Evolutionary conservation across 2,113 vertebrate species (phyloP), one percentile per base, ranked within the genome.

Genomic region (Podarcis raffonei): DNA sequence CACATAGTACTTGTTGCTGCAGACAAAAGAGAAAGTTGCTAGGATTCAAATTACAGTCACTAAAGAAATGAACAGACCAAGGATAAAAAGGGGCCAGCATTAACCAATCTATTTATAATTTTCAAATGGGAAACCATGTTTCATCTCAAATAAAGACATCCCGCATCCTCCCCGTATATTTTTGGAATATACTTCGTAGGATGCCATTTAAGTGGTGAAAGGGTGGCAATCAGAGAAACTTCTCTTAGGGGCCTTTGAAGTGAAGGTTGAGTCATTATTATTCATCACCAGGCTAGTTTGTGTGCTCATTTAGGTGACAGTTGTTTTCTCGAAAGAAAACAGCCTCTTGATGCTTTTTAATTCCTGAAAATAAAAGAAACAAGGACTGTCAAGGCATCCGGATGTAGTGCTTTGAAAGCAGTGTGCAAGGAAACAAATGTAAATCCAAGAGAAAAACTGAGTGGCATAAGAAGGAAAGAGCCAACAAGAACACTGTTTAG

Each of bases 251-350:
- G 87, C 93, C 84, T 87, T 91, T 83, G 90, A 93, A 89, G 1
- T 20, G 81, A 84, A 91, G 85, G 62, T n/a, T 92, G 89, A 84
- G 75, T 93, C 89, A 89, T 89, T 94, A 83, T 89, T 90, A 89
- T 94, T 92, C 88, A 88, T 86, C 87, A 90, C 71, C 83, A 90
- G 65, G 62, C 53, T 0, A 30, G 87, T 92, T 93, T 76, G 48
- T 90, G 77, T 89, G 87, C 91, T 93, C 92, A 79, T 94, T 94
- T 82, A 48, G 76, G 91, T 93, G 95, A 95, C 95, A 94, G 91
- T 84, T 92, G 83, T 93, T 93, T 94, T 90, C 0, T 0, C 74
- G 59, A 92, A 85, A 86, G 83, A 90, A 94, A 86, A 90, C 81
- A 89, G 91, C 89, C 86, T 94, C 93, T 94, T 84, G 86, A 93